Percentiles rank a stretch among this genome's conserved stretches.
Evolutionary conservation across 2,113 vertebrate genomes (phyloP).

Genomic region (Glaucidium brasilianum): DNA sequence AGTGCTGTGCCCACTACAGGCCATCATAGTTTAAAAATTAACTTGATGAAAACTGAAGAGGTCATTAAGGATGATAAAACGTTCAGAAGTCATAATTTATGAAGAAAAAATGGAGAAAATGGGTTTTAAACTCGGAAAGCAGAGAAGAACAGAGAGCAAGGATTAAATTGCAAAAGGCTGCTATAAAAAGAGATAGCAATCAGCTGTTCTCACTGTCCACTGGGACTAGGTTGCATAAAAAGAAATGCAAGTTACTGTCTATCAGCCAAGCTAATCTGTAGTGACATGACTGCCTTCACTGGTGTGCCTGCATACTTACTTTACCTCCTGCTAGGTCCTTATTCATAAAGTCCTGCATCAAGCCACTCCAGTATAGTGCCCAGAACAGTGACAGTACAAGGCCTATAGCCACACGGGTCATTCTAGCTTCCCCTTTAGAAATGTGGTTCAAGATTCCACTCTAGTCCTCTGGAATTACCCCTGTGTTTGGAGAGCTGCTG

Average conservation of each 20-base stretch:
- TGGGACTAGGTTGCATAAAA: not conserved
- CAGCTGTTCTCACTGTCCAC: not conserved
- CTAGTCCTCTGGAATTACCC: not conserved
- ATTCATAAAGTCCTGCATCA: not conserved
- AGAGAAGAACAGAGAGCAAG: not conserved
- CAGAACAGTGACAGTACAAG: not conserved
- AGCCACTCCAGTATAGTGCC: not conserved
- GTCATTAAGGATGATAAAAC: not conserved
- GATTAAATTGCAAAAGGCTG: not conserved
- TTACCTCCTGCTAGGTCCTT: not conserved
- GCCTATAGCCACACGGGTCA: accelerated
- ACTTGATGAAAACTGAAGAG: not conserved
- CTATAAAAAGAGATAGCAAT: not conserved
- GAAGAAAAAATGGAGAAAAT: not conserved
- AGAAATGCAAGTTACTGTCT: not conserved
- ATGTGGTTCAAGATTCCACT: not conserved
- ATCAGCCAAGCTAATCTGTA: not conserved
- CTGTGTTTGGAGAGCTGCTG: not conserved
- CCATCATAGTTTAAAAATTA: not conserved
- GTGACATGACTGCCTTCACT: not conserved
- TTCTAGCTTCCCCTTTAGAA: not conserved
- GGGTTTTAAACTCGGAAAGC: not conserved
- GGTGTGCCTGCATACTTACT: accelerated
- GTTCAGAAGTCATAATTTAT: not conserved
- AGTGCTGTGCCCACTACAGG: not conserved